phyloP scores from a whole-genome alignment of 2,113 vertebrate genomes.

The Protobothrops mucrosquamatus region DNA sequence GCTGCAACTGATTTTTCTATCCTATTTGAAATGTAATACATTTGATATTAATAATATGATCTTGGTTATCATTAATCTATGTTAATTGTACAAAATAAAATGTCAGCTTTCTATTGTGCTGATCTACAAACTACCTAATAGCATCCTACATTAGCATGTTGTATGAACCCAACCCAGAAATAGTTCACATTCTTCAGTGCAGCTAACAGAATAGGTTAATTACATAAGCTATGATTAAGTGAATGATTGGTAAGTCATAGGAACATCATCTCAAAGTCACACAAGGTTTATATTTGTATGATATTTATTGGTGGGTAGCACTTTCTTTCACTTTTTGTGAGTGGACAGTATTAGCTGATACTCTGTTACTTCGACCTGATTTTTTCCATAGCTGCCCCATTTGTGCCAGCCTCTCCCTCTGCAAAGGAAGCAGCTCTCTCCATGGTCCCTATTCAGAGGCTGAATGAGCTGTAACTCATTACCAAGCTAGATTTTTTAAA shows the following conservation, averaged over 20 bases:
- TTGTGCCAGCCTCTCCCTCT: constrained; percentile 9
- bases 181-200: not conserved
- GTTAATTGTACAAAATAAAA: not conserved
- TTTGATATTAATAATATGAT: not conserved
- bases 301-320: not conserved
- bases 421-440: constrained; percentile 9
- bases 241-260: not conserved
- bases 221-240: not conserved
- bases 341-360: not conserved
- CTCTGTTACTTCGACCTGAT: not conserved
- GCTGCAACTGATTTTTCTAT: not conserved
- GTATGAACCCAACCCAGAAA: not conserved
- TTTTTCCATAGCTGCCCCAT: not conserved
- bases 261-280: not conserved
- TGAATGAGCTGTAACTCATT: constrained; percentile 21
- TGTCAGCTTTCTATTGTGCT: not conserved
- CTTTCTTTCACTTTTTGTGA: not conserved
- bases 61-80: not conserved
- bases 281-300: not conserved
- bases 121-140: not conserved
- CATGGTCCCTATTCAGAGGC: not conserved
- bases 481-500: constrained; percentile 2
- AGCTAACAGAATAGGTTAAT: not conserved
- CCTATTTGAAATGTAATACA: not conserved
- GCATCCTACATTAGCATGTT: not conserved